Evolutionary conservation across 2,888 invertebrate species (phyloP).

Genomic region (Chrysolina americana): DNA sequence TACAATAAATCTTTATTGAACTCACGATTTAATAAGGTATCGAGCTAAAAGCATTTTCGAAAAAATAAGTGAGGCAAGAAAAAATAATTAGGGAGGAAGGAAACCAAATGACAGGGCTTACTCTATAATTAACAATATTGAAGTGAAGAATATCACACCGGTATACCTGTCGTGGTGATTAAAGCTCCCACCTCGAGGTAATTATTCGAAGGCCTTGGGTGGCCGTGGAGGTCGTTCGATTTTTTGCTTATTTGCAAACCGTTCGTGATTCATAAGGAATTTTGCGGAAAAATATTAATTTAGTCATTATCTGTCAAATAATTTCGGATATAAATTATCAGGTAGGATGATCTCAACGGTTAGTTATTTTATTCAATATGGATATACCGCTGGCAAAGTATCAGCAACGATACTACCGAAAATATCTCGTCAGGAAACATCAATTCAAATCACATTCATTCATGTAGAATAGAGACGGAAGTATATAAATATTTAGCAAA

Average conservation of each 20-base stretch:
- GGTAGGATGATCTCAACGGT: conserved; percentile 8
- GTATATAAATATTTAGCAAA: too few species aligned
- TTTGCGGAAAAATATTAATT: conserved; percentile 30
- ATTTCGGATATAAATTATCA: conserved; percentile 8
- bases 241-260: conserved; percentile 33
- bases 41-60: conserved; percentile 43
- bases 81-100: conserved; percentile 45
- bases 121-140: conserved; percentile 57
- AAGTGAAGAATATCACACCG: conserved; percentile 59
- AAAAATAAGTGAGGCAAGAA: conserved; percentile 44
- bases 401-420: neutral
- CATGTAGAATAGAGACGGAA: too few species aligned
- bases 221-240: conserved; percentile 34
- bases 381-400: neutral
- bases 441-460: too few species aligned
- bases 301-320: conserved; percentile 23
- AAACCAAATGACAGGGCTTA: conserved; percentile 56
- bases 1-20: conserved; percentile 42
- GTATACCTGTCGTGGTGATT: conserved; percentile 45
- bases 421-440: neutral
- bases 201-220: conserved; percentile 45
- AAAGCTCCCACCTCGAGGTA: conserved; percentile 28
- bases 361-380: neutral
- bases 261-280: conserved; percentile 37
- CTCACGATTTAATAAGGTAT: conserved; percentile 43